Evolutionary conservation across 2,797 vertebrate species (phyloP), one percentile per base, ranked within the genome.

Genomic region (Phyllotis vaccarum): DNA sequence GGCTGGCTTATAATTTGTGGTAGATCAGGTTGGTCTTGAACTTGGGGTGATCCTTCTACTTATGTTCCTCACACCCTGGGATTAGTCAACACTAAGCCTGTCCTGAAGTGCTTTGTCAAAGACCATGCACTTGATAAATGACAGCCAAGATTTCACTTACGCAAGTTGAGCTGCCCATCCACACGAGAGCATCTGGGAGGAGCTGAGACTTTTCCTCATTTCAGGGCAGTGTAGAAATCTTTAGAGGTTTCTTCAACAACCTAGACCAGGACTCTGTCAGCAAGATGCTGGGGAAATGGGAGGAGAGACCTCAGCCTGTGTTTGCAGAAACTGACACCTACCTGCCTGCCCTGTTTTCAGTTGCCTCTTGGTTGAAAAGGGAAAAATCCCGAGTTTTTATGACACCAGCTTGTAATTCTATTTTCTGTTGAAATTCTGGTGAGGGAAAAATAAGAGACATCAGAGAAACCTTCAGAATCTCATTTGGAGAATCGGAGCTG

Each of bases 391-490:
- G 90, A 4, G 24, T 95, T 97, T 97, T 97, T 97, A 97, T 97
- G 97, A 97, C 96, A 97, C 97, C 75, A 96, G 94, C 96, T 97
- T 97, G 96, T 95, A 96, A 97, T 98, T 98, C 97, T 97, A 97
- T 97, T 97, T 97, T 97, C 97, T 97, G 96, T 97, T 97, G 96
- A 97, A 98, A 98, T 97, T 97, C 97, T 95, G 97, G 97, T 97
- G 97, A 98, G 97, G 96, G 97, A 97, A 97, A 97, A 97, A 96
- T 97, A 97, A 97, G 97, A 97, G 96, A 98, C 97, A 97, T 97
- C 96, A 97, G 97, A 98, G 97, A 97, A 98, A 97, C 94, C 97
- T 98, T 97, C 96, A 96, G 97, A 97, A 97, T 97, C 97, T 98
- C 96, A 98, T 98, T 97, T 96, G 7, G 64, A 97, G 97, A 96